Evolutionary conservation across 2,888 invertebrate species (phyloP), one percentile per base, ranked within the genome.

Genomic region (Chymomyza procnemis): DNA sequence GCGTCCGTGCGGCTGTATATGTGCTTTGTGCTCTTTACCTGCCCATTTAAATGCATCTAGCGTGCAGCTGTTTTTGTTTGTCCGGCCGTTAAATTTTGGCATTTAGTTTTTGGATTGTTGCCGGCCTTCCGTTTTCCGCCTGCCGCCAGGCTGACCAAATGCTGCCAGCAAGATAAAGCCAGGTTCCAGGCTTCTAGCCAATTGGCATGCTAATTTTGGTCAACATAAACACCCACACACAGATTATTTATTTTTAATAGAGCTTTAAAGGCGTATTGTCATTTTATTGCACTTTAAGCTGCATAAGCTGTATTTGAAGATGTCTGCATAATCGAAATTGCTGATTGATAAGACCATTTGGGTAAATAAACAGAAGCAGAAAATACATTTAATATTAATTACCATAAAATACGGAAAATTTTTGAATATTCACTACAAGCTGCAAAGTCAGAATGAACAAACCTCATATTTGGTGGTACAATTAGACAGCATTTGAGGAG

Each of bases 171-270:
- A 41, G 34, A 16, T 19, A 50, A 50, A 50, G 50, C 16, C 16
- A 18, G 18, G 19, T 12, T 55, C 55, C 18, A 21, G 14, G n/a
- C 55, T 21, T 2, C 6, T 26, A 55, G 19, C 19, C 52, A 59
- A 59, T 52, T 50, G 59, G 58, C 64, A 58, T 64, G 65, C 58
- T 65, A 60, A 65, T 65, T 58, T 41, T 41, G 34, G 34, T 12
- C 34, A 41, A 41, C 34, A 41, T 8, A 19, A 12, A 6, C 50
- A 50, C 50, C 4, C n/a, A 50, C 6, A 19, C 50, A 6, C 50
- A 50, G 18, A 16, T 6, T 65, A 56, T 55, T 58, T 67, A 58
- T 64, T 63, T 65, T 66, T 19, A 41, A 64, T 67, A 34, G 61
- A 4, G 62, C 50, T 50, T 50, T 50, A 56, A 26, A 12, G 30